Percentiles rank a stretch among this genome's conserved stretches.
Conservation (phyloP, 2,797 vertebrate species). For the Notamacropus eugenii region DNA sequence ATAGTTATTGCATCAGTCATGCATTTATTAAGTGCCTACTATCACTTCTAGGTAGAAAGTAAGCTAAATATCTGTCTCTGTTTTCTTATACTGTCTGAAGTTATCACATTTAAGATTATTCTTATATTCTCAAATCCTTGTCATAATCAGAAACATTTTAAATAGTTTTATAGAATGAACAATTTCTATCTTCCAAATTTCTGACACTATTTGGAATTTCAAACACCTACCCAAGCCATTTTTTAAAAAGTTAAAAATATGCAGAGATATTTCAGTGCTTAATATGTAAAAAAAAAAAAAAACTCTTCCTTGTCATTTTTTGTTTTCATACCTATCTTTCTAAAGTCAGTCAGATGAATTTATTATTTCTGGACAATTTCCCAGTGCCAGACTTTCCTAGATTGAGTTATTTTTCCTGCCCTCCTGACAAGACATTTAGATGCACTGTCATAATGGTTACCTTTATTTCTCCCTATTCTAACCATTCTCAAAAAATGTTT, state of each 20-base stretch:
- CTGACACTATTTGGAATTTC: neutral
- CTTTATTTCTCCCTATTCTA: neutral
- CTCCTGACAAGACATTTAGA: neutral
- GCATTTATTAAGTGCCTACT: neutral
- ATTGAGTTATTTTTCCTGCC: neutral
- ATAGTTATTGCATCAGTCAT: neutral
- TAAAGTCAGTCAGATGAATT: neutral
- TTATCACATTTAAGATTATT: slow-evolving; percentile 8
- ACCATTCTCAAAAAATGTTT: neutral
- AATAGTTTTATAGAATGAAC: neutral
- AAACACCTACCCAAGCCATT: neutral
- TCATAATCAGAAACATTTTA: neutral
- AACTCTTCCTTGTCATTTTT: slow-evolving; percentile 24
- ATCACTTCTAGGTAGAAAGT: neutral
- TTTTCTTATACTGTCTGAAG: neutral
- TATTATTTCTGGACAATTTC: slow-evolving; percentile 17
- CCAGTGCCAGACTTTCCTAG: neutral
- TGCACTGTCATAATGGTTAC: neutral
- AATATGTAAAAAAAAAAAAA: neutral
- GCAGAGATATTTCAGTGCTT: slow-evolving; percentile 25
- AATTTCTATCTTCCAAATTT: slow-evolving; percentile 28
- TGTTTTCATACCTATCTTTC: slow-evolving; percentile 1
- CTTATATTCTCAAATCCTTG: neutral
- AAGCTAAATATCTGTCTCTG: neutral
- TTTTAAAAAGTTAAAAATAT: neutral